A percentile compares a stretch with the other conserved stretches of the same genome.
phyloP scores from a whole-genome alignment of 2,797 vertebrate species.

The Mionectes olivaceus region DNA sequence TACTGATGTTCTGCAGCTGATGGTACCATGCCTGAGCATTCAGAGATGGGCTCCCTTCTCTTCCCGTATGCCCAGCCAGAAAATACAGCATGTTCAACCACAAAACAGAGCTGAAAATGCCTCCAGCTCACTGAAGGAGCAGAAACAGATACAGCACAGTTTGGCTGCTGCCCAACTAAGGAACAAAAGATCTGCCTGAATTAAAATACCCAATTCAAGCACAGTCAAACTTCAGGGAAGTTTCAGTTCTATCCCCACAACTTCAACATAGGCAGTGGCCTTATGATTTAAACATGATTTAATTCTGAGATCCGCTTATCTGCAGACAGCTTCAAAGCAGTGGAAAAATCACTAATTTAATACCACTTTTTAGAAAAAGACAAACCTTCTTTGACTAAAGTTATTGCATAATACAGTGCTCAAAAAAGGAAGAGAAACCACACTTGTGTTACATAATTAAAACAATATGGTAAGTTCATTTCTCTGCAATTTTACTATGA shows the following conservation, averaged over 20 bases:
- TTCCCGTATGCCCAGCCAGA: not conserved
- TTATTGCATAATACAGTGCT: not conserved
- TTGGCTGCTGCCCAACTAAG: not conserved
- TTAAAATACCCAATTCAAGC: not conserved
- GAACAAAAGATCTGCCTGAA: not conserved
- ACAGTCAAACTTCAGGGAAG: not conserved
- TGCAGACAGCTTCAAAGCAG: not conserved
- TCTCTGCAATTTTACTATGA: not conserved
- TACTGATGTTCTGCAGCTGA: not conserved
- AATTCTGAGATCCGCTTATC: not conserved
- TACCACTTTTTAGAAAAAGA: not conserved
- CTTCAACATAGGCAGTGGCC: not conserved
- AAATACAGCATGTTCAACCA: not conserved
- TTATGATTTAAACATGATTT: slow-evolving; percentile 32
- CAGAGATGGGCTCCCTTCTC: not conserved
- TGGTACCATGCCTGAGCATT: not conserved
- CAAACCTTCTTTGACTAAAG: not conserved
- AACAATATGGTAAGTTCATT: not conserved
- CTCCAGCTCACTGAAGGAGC: not conserved
- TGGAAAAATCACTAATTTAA: not conserved
- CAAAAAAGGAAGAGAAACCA: not conserved
- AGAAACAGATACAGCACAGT: not conserved
- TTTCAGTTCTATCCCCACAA: not conserved
- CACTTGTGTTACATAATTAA: not conserved
- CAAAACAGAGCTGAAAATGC: not conserved